phyloP scores from a whole-genome alignment of 2,113 vertebrate species.

The Serinus canaria region DNA sequence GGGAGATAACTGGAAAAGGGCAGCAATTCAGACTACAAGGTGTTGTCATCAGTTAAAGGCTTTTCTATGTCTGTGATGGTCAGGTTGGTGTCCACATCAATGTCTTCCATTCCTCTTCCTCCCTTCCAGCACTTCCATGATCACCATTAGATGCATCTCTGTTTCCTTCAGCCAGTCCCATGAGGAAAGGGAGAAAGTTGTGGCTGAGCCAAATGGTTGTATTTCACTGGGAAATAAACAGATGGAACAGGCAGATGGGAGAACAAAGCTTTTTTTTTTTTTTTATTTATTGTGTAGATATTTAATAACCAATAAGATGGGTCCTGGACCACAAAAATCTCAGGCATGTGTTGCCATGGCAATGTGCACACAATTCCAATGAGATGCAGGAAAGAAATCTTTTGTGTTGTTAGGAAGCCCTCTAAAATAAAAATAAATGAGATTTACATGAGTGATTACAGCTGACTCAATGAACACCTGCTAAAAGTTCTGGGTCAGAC shows the following conservation, averaged over 20 bases:
- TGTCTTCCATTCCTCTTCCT: background rate
- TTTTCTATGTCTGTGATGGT: background rate
- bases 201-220: background rate
- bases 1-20: background rate
- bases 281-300: slow-evolving; percentile 1
- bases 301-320: slow-evolving; percentile 52
- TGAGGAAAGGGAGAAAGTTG: background rate
- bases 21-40: background rate
- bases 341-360: slow-evolving; percentile 38
- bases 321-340: slow-evolving; percentile 22
- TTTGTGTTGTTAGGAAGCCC: slow-evolving; percentile 20
- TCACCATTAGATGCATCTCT: background rate
- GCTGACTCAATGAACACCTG: slow-evolving; percentile 14
- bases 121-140: background rate
- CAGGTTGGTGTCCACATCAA: background rate
- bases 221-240: slow-evolving; percentile 34
- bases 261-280: background rate
- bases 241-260: slow-evolving; percentile 50
- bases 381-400: background rate
- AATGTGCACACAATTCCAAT: slow-evolving; percentile 25
- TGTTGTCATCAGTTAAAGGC: background rate
- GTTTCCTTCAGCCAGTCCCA: background rate
- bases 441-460: slow-evolving; percentile 23
- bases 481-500: background rate
- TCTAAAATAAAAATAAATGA: slow-evolving; percentile 39